These are phyloP conservation scores for Bovichtus diacanthus DNA, from an alignment of 2,797 vertebrate species.

Conservation along the genomic window DNA sequence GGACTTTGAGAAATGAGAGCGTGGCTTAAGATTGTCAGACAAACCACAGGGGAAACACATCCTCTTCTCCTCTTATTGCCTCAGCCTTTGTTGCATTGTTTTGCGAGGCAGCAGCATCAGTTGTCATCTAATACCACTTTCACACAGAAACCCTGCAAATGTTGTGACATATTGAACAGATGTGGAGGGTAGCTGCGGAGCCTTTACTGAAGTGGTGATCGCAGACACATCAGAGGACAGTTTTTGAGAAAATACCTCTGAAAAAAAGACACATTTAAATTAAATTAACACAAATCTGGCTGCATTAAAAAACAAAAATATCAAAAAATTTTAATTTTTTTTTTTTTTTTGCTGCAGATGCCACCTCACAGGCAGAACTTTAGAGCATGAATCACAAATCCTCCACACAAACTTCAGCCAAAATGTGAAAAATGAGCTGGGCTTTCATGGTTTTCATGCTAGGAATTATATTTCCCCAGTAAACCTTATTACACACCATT, in stretches of 20 bases:
- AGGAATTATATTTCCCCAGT: slow-evolving; percentile 67
- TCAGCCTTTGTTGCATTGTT: slow-evolving; percentile 65
- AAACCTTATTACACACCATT: slow-evolving; percentile 75
- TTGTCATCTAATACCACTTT: slow-evolving; percentile 58
- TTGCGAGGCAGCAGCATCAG: slow-evolving; percentile 40
- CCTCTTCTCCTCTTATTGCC: slow-evolving; percentile 66
- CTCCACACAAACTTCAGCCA: slow-evolving; percentile 49
- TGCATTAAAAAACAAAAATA: slow-evolving; percentile 27
- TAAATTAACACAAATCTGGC: slow-evolving; percentile 4
- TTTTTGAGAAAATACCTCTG: slow-evolving; percentile 3
- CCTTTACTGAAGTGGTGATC: slow-evolving; percentile 49
- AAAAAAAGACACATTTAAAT: slow-evolving; percentile 16
- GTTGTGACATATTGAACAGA: slow-evolving; percentile 48
- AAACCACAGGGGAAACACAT: slow-evolving; percentile 67
- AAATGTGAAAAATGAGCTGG: slow-evolving; percentile 64
- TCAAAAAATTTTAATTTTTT: too few relatives aligned
- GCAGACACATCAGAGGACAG: slow-evolving; percentile 29
- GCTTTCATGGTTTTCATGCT: slow-evolving; percentile 61
- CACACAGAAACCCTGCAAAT: slow-evolving; percentile 43
- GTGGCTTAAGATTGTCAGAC: slow-evolving; percentile 71
- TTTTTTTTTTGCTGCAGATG: slow-evolving; percentile 39
- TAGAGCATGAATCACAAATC: slow-evolving; percentile 62
- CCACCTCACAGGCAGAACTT: slow-evolving; percentile 38
- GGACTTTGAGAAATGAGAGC: slow-evolving; percentile 72
- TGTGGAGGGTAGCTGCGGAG: slow-evolving; percentile 34